These are phyloP conservation scores for Condylura cristata DNA, from an alignment of 2,113 vertebrate genomes.

Conservation along the genomic window DNA sequence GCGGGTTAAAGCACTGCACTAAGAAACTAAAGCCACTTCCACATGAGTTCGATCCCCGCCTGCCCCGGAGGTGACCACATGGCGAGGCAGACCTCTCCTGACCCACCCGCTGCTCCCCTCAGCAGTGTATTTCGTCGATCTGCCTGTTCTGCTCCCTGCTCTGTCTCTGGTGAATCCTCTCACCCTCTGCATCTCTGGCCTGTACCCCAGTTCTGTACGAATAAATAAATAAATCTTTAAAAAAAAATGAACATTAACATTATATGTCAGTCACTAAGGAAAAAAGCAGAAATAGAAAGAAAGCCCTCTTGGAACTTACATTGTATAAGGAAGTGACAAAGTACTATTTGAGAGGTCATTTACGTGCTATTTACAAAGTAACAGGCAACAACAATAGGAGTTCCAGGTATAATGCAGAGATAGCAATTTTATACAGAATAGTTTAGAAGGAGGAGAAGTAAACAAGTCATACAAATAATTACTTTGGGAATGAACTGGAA, in stretches of 20 bases:
- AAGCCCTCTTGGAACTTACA: not conserved
- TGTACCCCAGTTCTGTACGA: too few relatives aligned
- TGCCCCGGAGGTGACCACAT: too few relatives aligned
- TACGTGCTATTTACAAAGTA: not conserved
- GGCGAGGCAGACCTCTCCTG: too few relatives aligned
- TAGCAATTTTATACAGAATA: not conserved
- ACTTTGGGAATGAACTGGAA: not conserved
- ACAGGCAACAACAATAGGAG: not conserved
- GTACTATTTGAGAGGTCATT: not conserved
- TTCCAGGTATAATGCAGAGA: not conserved
- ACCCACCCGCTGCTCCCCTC: too few relatives aligned
- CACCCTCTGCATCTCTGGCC: too few relatives aligned
- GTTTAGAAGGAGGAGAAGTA: not conserved
- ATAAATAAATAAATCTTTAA: too few relatives aligned
- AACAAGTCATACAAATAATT: not conserved
- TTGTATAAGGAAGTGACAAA: not conserved
- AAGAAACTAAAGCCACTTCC: too few relatives aligned
- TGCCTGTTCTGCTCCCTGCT: too few relatives aligned
- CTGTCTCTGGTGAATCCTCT: too few relatives aligned
- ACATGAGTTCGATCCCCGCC: too few relatives aligned
- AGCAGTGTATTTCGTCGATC: too few relatives aligned
- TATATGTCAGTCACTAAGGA: not conserved
- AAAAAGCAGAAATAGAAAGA: constrained; percentile 5
- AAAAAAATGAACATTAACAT: not conserved
- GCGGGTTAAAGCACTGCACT: too few relatives aligned